Evolutionary conservation across 2,113 vertebrate species (phyloP), one percentile per base, ranked within the genome.

Genomic region (Notothenia rossii): DNA sequence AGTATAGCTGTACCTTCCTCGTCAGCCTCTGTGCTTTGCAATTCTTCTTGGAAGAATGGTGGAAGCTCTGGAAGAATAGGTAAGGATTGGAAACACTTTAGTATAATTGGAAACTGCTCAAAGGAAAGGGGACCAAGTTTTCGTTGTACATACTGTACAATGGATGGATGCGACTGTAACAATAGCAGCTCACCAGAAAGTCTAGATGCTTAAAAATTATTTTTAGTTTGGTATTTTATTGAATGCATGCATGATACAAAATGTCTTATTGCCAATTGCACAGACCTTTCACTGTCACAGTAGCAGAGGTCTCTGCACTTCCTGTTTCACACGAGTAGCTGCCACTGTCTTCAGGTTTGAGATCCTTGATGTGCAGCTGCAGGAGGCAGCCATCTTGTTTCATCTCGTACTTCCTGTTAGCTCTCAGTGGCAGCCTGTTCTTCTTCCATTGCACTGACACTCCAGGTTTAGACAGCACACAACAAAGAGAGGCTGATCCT

Each of bases 251-350:
- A 40, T 40, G 36, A 40, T 7, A 7, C 7, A 40, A 1, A 40
- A 40, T 40, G 36, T 40, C 36, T 40, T 7, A 61, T 61, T 40
- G 10, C 9, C 18, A 61, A 15, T 12, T 51, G 1, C 1, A 61
- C 75, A 49, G 10, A 86, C 84, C 84, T 86, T 65, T 81, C 10
- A 87, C 81, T 48, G 81, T 11, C 43, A 86, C 22, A 43, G 46
- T 73, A 0, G 95, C 95, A 0, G 86, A 85, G 5, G 94, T 95
- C 53, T 48, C 93, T 64, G 93, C 86, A 71, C 92, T 90, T 68
- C 93, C 95, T 1, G 93, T 93, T 11, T 94, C 82, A 20, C 96
- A 97, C 0, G 85, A 89, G 85, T 96, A 96, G 69, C 92, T 93
- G 60, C 96, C 96, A 0, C 94, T 88, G 75, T 95, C 94, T 46